phyloP scores from a whole-genome alignment of 1,140 invertebrate genomes.

The Teleogryllus occipitalis region DNA sequence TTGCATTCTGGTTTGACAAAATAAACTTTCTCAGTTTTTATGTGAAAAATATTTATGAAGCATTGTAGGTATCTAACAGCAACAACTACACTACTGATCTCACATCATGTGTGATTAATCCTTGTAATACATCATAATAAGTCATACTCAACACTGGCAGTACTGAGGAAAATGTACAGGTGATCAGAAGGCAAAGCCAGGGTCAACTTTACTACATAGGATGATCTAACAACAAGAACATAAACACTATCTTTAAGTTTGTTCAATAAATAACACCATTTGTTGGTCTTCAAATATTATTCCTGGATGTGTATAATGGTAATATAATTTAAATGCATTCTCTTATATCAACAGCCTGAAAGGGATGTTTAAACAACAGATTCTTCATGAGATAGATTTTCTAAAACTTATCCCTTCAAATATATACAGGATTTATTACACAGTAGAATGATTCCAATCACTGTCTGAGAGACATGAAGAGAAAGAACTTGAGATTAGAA shows the following conservation, averaged over 20 bases:
- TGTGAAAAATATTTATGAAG: neutral
- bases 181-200: neutral
- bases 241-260: neutral
- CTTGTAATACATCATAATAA: neutral
- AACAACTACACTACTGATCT: neutral
- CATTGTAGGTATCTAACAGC: neutral
- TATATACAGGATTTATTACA: neutral
- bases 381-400: neutral
- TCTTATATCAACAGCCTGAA: neutral
- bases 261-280: conserved; percentile 3
- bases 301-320: neutral
- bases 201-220: neutral
- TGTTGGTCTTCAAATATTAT: conserved; percentile 1
- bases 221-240: neutral
- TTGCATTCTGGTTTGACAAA: neutral
- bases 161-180: neutral
- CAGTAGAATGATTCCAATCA: neutral
- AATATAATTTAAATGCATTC: conserved; percentile 1
- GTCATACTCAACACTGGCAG: neutral
- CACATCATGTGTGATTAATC: neutral
- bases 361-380: neutral
- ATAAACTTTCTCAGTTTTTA: neutral
- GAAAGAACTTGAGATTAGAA: neutral
- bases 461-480: neutral
- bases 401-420: neutral